These are phyloP conservation scores for Halictus rubicundus DNA, from an alignment of 1,140 invertebrate genomes.

Conservation along the genomic window DNA sequence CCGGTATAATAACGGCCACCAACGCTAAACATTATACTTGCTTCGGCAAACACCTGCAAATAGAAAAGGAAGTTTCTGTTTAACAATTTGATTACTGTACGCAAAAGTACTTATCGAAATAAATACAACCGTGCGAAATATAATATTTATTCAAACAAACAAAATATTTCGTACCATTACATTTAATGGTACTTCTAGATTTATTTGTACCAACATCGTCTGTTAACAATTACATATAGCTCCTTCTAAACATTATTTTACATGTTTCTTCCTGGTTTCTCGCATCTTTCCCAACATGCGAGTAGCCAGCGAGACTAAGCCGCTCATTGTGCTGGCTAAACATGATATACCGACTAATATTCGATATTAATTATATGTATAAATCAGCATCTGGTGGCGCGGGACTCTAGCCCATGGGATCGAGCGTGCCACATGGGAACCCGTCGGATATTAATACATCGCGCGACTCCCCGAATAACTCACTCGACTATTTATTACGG, in stretches of 20 bases:
- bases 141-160: too few species aligned
- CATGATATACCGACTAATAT: slow-evolving; percentile 37
- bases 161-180: too few species aligned
- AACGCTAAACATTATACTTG: slow-evolving; percentile 85
- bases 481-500: slow-evolving; percentile 19
- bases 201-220: too few species aligned
- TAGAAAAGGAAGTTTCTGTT: slow-evolving; percentile 8
- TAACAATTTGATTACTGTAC: too few species aligned
- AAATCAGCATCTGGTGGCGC: slow-evolving; percentile 33
- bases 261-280: too few species aligned
- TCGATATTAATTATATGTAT: slow-evolving; percentile 37
- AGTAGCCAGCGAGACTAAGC: slow-evolving; percentile 4
- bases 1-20: slow-evolving; percentile 85
- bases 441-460: slow-evolving; percentile 37
- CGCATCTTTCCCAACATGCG: too few species aligned
- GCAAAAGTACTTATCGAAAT: too few species aligned
- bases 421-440: background rate
- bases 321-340: slow-evolving; percentile 23
- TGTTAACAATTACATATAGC: too few species aligned
- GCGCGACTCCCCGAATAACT: slow-evolving; percentile 12
- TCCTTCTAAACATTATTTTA: too few species aligned
- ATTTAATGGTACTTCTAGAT: too few species aligned
- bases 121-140: too few species aligned
- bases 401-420: background rate
- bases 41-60: slow-evolving; percentile 83